These are phyloP conservation scores for Myrmecobius fasciatus DNA, from an alignment of 2,113 vertebrate species.

Conservation along the genomic window DNA sequence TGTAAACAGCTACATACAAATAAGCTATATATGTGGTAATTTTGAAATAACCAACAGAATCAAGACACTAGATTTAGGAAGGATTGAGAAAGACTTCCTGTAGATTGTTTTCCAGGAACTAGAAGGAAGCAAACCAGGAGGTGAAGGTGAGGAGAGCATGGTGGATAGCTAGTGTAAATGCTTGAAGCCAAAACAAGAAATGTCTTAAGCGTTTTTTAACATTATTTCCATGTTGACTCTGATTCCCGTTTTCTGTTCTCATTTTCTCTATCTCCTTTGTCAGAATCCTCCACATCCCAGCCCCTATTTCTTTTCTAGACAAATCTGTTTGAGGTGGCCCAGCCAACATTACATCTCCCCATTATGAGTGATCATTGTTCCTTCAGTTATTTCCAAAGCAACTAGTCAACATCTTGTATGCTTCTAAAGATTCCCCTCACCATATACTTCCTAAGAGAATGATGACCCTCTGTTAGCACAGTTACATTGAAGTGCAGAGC, in stretches of 20 bases:
- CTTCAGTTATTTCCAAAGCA: background rate
- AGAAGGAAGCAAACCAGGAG: background rate
- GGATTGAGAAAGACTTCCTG: background rate
- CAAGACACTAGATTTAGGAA: background rate
- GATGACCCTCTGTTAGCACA: background rate
- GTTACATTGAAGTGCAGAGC: background rate
- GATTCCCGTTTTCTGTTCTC: background rate
- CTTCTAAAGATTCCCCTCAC: background rate
- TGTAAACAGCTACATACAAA: background rate
- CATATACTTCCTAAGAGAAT: background rate
- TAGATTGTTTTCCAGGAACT: background rate
- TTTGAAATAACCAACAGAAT: background rate
- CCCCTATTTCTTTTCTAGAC: background rate
- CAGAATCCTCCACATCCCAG: background rate
- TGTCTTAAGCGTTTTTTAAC: background rate
- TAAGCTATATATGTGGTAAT: background rate
- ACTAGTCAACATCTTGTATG: background rate
- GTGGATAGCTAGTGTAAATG: background rate
- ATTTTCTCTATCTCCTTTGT: background rate
- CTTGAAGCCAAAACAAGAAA: background rate
- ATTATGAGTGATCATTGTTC: background rate
- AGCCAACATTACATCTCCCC: background rate
- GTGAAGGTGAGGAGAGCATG: background rate
- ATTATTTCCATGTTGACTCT: background rate
- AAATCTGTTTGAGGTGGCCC: background rate